Conservation (phyloP, 2,888 invertebrate genomes). For the Tipula confusa region DNA sequence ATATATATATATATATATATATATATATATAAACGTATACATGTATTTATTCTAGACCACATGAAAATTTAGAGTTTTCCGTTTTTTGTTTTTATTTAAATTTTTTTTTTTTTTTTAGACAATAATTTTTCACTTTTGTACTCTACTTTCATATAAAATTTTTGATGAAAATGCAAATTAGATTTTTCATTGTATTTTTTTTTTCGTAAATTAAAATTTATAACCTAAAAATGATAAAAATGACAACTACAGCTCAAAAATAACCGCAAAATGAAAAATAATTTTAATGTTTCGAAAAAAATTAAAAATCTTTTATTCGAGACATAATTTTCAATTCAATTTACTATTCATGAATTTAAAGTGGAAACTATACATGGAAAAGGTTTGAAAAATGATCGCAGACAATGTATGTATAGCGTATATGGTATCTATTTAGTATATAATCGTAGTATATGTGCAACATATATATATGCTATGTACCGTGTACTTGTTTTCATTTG, state of each 20-base stretch:
- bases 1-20: not conserved
- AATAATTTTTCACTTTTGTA: not conserved
- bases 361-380: not conserved
- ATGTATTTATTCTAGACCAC: not conserved
- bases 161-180: conserved; percentile 25
- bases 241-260: not conserved
- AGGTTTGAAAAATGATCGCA: not conserved
- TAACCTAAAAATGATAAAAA: not conserved
- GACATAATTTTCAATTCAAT: conserved; percentile 14
- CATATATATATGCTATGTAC: not conserved
- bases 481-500: not conserved
- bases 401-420: not conserved
- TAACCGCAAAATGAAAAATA: not conserved
- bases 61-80: not conserved
- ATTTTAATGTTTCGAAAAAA: not conserved
- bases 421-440: not conserved
- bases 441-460: not conserved
- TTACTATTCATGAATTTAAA: conserved; percentile 20
- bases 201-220: not conserved
- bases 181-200: not conserved
- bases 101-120: not conserved
- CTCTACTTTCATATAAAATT: not conserved
- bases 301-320: not conserved
- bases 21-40: not conserved
- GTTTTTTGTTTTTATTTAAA: not conserved